Evolutionary conservation across 2,888 invertebrate genomes (phyloP), one percentile per base, ranked within the genome.

Genomic region (Cryptocheilus praepositus): DNA sequence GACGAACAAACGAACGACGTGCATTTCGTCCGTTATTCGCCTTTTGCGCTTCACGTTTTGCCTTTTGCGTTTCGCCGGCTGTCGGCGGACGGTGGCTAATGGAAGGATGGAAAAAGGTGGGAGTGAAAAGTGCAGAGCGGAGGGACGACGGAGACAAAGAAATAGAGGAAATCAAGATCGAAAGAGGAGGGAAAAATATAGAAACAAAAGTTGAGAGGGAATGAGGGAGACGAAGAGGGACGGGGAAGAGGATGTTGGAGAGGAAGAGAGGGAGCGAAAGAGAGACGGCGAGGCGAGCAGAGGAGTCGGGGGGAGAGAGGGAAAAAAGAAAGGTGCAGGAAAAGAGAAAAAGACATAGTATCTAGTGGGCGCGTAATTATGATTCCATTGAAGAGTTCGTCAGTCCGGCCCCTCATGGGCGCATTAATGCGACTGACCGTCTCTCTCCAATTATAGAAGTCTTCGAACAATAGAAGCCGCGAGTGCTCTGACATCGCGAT

Each of bases 361-460:
- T 74, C 77, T 77, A 76, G 77, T 70, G 70, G 65, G 73, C 70
- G 61, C 74, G 81, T 81, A 82, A 82, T 85, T 84, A 81, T 74
- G 80, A 83, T 80, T 80, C 79, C 81, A 82, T 82, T 83, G 83
- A 83, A 85, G 81, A 81, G 79, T 82, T 84, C 54, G 74, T 60
- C 71, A 73, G 73, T 65, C 59, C 61, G 59, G 69, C 67, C 71
- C 77, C 71, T 72, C 71, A 72, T 62, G 67, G 66, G 60, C 73
- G 73, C 70, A 76, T 72, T 80, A 81, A 81, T 82, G 74, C 74
- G 71, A 67, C 73, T 76, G 78, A 74, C 74, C 79, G 70, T 72
- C 74, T 77, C 76, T 73, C 69, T 70, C 74, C 74, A 85, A 85
- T 85, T 85, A 85, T 84, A 83, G 84, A 83, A 84, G 81, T 82